Evolutionary conservation across 2,888 invertebrate genomes (phyloP), one percentile per base, ranked within the genome.

Genomic region (Agonopterix heracliana): DNA sequence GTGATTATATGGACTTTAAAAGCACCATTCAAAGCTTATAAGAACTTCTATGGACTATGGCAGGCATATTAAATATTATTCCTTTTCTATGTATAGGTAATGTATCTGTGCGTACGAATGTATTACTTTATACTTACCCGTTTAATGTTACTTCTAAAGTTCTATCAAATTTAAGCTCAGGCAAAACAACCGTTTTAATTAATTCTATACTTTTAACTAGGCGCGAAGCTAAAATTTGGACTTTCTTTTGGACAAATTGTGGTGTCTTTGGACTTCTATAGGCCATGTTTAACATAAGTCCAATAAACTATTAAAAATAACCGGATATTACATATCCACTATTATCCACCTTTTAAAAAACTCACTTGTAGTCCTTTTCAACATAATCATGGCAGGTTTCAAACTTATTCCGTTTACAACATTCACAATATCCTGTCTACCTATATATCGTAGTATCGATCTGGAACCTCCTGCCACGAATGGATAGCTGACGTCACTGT

Each of bases 401-500:
- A 26, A 26, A 26, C 26, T 26, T 26, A 26, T 26, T 26, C 26
- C 26, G 26, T 26, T 7, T 26, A 26, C 26, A 26, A 26, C 26
- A 26, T 26, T 26, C 5, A 26, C 26, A 5, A 26, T 26, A 26
- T 26, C 26, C 26, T 26, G 26, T 26, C 26, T 26, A 66, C 51
- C 63, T 64, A 34, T 56, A 60, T 55, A 68, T 74, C 73, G 84
- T 83, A 68, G 78, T 81, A 46, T 84, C 82, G 54, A 87, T 83
- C 63, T 73, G 67, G 9, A 85, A 55, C 57, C 86, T 64, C 44
- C 86, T 68, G 69, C 86, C 86, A 73, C 83, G 82, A 74, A 85
- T 82, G 45, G 85, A 84, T 54, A 85, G 64, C 68, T 79, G 66
- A 34, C 74, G 83, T 86, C 85, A 86, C 74, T 84, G 82, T 48